Evolutionary conservation across 1,140 invertebrate species (phyloP).

Genomic region (Popillia japonica): DNA sequence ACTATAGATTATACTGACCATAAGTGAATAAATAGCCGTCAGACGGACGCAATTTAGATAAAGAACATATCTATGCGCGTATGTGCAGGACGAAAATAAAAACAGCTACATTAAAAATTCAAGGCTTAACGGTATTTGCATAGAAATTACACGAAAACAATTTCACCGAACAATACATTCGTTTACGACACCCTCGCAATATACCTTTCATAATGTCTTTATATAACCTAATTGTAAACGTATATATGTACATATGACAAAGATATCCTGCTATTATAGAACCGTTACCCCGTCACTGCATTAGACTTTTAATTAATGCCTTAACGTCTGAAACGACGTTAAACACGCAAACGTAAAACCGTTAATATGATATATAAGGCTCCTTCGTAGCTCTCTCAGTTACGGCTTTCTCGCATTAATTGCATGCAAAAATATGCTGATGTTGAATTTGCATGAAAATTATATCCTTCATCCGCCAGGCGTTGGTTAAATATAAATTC

Average conservation of each 20-base stretch:
- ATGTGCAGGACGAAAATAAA: background rate
- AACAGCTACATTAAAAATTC: background rate
- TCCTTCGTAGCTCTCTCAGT: background rate
- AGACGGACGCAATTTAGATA: no score
- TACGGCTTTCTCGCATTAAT: background rate
- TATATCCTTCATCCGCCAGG: background rate
- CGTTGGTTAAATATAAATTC: constrained; percentile 19
- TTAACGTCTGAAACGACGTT: constrained; percentile 11
- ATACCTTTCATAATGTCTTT: background rate
- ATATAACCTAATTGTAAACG: background rate
- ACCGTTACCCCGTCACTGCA: background rate
- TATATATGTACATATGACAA: background rate
- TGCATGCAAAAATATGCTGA: constrained; percentile 25
- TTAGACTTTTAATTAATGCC: constrained; percentile 18
- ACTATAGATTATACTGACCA: no score
- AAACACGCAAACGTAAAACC: constrained; percentile 20
- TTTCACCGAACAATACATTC: background rate
- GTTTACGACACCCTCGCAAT: background rate
- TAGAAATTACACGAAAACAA: constrained; percentile 11
- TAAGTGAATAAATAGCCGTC: no score
- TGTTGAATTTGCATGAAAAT: constrained; percentile 28
- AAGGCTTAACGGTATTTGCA: background rate
- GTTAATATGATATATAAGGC: background rate
- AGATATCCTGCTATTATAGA: background rate
- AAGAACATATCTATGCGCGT: background rate